Evolutionary conservation across 53 echinoderm and acorn worm species (phyloP).

Genomic region (Antedon mediterranea): DNA sequence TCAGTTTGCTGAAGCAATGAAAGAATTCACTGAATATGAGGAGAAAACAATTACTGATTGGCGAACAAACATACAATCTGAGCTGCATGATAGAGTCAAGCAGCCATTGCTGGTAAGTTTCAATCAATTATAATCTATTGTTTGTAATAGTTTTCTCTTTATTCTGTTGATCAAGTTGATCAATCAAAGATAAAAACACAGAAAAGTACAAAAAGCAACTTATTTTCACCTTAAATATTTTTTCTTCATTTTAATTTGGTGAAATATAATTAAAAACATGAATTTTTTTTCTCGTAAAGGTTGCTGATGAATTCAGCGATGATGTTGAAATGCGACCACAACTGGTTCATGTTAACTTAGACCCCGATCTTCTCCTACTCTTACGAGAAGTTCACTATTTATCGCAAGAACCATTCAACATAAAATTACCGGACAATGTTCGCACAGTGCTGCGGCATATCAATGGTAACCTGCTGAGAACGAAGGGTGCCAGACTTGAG

Average conservation of each 20-base stretch:
- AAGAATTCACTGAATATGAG: constrained; percentile 70
- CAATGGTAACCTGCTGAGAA: constrained; percentile 61
- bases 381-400: constrained; percentile 92
- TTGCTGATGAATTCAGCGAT: constrained; percentile 76
- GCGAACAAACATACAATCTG: constrained; percentile 63
- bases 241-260: too few species aligned
- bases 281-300: constrained; percentile 19
- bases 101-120: constrained; percentile 93
- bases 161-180: too few species aligned
- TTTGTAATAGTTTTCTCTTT: too few species aligned
- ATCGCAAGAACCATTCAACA: constrained; percentile 63
- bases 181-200: too few species aligned
- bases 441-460: constrained; percentile 67
- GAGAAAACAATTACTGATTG: constrained; percentile 51
- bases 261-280: too few species aligned
- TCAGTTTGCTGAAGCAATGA: constrained; percentile 75
- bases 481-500: constrained; percentile 71
- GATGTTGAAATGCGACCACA: constrained; percentile 74
- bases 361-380: constrained; percentile 75
- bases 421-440: constrained; percentile 71
- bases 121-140: too few species aligned
- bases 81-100: constrained; percentile 83
- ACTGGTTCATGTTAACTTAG: constrained; percentile 86
- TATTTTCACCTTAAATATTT: too few species aligned
- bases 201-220: too few species aligned